Evolutionary conservation across 2,113 vertebrate species (phyloP).

Genomic region (Redunca redunca): DNA sequence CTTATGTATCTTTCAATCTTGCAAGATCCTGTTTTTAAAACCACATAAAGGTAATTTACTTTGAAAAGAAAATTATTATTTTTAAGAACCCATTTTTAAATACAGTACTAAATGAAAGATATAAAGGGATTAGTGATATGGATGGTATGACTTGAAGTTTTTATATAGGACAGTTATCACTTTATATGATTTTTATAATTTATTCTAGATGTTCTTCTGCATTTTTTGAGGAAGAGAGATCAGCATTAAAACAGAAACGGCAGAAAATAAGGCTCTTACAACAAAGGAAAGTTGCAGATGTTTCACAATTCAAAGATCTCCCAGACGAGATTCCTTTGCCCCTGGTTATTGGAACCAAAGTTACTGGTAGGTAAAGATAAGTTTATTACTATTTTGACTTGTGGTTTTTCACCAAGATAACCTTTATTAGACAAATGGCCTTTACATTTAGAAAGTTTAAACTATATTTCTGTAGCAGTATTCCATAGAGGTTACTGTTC

Average conservation of each 20-base stretch:
- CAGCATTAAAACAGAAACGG: slow-evolving; percentile 93
- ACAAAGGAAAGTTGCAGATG: slow-evolving; percentile 94
- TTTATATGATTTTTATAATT: slow-evolving; percentile 59
- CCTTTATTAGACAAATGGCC: not conserved
- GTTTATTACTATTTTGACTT: not conserved
- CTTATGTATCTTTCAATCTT: not conserved
- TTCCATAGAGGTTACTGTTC: not conserved
- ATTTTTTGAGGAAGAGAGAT: slow-evolving; percentile 97
- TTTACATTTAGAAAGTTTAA: slow-evolving; percentile 25
- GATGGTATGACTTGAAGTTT: not conserved
- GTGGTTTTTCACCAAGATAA: not conserved
- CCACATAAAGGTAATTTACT: not conserved
- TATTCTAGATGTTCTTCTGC: slow-evolving; percentile 94
- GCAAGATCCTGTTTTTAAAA: not conserved
- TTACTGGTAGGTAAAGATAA: slow-evolving; percentile 87
- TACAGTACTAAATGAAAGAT: not conserved
- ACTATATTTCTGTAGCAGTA: not conserved
- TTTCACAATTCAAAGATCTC: slow-evolving; percentile 97
- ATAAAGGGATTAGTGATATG: not conserved
- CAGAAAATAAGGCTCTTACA: slow-evolving; percentile 97
- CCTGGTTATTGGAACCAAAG: slow-evolving; percentile 98
- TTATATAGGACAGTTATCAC: not conserved
- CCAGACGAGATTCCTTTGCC: slow-evolving; percentile 98
- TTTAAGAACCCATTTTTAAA: not conserved
- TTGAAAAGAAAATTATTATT: not conserved